Evolutionary conservation across 2,797 vertebrate species (phyloP), one percentile per base, ranked within the genome.

Genomic region (Mormyrops attenuatus): DNA sequence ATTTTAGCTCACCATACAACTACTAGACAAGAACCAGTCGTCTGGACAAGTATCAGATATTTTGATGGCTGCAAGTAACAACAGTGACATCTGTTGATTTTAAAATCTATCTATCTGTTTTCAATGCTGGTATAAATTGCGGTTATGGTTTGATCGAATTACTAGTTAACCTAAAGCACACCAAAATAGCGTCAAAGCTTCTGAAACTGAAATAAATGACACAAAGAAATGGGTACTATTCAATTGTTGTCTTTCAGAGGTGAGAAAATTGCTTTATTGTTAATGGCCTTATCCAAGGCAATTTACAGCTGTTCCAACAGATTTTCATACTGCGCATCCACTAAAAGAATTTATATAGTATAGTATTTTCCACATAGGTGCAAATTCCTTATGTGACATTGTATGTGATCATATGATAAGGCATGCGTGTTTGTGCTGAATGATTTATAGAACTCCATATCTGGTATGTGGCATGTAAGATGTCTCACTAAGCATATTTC

Each of bases 71-170:
- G 26, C 26, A n/a, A 57, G 53, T 55, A 4, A 66, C 87, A 66
- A 55, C 87, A 88, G 87, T 88, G 87, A 88, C 87, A 66, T 55
- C 57, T 88, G 44, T 7, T 66, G 87, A 57, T 88, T 60, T 22
- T 17, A 15, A 77, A 41, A 77, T 73, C 69, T 3, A 66, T 63
- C 8, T 77, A 44, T 80, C 73, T 41, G 17, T n/a, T 41, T 80
- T 80, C 20, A 80, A 8, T 47, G 20, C 6, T 0, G 73, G 7
- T 80, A 41, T 44, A 44, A 80, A 38, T 20, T 47, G 17, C n/a
- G 15, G 44, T 80, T 1, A 38, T n/a, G 38, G 41, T 44, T 20
- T 44, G 38, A 80, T 44, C 44, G 41, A 80, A 44, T 20, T 34
- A 44, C 13, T 44, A 44, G 34, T 73, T 73, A 34, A 73, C 30